Base-by-base conservation (phyloP, 2,888 invertebrate genomes). In the Epinotia brunnichana region DNA sequence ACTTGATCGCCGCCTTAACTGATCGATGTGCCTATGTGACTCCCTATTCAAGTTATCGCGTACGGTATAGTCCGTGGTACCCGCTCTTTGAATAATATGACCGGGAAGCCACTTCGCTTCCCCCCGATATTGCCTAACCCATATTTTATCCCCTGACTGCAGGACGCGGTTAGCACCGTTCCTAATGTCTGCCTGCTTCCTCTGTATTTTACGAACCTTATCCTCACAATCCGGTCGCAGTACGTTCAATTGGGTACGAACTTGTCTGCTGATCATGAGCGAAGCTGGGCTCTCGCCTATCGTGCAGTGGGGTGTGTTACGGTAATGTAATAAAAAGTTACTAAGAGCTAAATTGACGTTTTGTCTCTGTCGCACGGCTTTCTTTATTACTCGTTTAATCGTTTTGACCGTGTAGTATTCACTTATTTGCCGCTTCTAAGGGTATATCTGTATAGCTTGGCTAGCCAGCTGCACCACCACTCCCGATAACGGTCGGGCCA, bases 161-260 rank as follows among this genome's bases (percentile, higher is more conserved):
- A 57, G 57, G 7, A 15, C 29, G 29, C 57, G 57, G 7, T 24
- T 56, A 24, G 56, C 2, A 13, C 24, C 56, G 15, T 15, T 2
- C 24, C 56, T 10, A 57, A 57, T 29, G 13, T 29, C 53, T 7
- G 19, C 35, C 17, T 53, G 53, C 39, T 51, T 35, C 35, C 17
- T 10, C 19, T 64, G 63, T 13, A 35, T 35, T n/a, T 24, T 17
- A 35, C 17, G 53, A 9, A 53, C 63, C 11, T 39, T 64, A 17
- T 35, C 17, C 29, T 64, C 63, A n/a, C 63, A 53, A 51, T 62
- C 62, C 1, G 62, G 62, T 51, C 62, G 13, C 4, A 62, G 24
- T 9, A 48, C 62, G 10, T 62, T 29, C 48, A 62, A 29, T 29
- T 24, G 13, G 9, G 62, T 62, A 21, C 62, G 61, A 5, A 44